Conservation (phyloP, 2,888 invertebrate species). For the Lumbricus terrestris region DNA sequence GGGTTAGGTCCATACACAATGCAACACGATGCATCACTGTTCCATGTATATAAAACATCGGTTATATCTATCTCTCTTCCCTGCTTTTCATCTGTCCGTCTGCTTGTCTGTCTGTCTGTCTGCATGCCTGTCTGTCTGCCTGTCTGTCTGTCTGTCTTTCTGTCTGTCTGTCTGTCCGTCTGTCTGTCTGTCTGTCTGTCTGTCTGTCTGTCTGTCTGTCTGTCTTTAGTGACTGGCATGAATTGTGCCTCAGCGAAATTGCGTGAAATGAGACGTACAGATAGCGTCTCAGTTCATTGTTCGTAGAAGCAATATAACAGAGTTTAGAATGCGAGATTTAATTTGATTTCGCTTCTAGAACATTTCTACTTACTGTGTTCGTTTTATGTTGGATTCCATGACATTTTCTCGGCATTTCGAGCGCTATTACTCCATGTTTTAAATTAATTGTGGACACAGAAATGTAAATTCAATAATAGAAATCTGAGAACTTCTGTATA, state of each 20-base stretch:
- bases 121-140: conserved; percentile 18
- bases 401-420: background rate
- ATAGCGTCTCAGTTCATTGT: background rate
- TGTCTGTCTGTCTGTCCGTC: conserved; percentile 24
- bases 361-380: background rate
- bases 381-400: background rate
- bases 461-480: too few relatives aligned
- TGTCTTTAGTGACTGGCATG: background rate
- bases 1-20: background rate
- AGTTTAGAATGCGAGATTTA: background rate
- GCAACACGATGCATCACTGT: background rate
- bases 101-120: conserved; percentile 17
- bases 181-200: conserved; percentile 19
- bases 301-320: background rate
- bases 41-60: conserved; percentile 20
- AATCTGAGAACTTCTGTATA: too few relatives aligned
- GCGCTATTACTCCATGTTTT: background rate
- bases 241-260: background rate
- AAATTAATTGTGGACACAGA: too few relatives aligned
- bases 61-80: conserved; percentile 25
- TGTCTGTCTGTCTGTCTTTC: conserved; percentile 28
- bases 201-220: conserved; percentile 19
- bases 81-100: conserved; percentile 23
- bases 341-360: too few relatives aligned
- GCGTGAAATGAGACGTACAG: background rate